These are phyloP conservation scores for Odontomyia ornata DNA, from an alignment of 2,888 invertebrate genomes.

Conservation along the genomic window DNA sequence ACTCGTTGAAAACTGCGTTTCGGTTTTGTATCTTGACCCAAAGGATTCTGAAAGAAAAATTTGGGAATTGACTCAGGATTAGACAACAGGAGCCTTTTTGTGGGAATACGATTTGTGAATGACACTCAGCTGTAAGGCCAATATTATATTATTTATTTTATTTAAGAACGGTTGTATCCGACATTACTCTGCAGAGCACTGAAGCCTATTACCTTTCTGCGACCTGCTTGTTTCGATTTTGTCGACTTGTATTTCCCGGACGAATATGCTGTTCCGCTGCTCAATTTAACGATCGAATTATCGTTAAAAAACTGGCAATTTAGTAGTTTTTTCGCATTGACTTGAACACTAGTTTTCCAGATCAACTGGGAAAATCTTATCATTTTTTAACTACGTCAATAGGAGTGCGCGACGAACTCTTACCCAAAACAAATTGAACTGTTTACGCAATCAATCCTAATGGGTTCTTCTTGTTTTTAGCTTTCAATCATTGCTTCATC, in stretches of 20 bases:
- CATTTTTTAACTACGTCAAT: neutral
- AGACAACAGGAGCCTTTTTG: no score
- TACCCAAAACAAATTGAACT: neutral
- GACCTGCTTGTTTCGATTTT: conserved; percentile 6
- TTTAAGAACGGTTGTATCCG: no score
- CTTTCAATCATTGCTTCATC: no score
- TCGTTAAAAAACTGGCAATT: neutral
- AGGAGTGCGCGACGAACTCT: neutral
- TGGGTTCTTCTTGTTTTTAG: neutral
- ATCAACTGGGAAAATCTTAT: conserved; percentile 31
- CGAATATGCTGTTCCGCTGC: no score
- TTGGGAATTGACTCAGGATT: no score
- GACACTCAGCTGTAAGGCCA: no score
- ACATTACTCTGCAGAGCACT: no score
- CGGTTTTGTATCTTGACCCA: neutral
- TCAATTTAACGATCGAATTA: no score
- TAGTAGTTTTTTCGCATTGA: neutral
- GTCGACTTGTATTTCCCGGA: neutral
- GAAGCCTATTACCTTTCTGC: neutral
- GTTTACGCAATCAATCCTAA: neutral
- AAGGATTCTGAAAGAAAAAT: neutral
- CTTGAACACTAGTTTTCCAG: neutral
- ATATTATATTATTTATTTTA: no score
- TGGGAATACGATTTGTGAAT: no score
- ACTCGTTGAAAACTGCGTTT: neutral